A percentile compares a stretch with the other conserved stretches of the same genome.
Evolutionary conservation across 2,113 vertebrate genomes (phyloP).

Genomic region (Heterotilapia buettikoferi): DNA sequence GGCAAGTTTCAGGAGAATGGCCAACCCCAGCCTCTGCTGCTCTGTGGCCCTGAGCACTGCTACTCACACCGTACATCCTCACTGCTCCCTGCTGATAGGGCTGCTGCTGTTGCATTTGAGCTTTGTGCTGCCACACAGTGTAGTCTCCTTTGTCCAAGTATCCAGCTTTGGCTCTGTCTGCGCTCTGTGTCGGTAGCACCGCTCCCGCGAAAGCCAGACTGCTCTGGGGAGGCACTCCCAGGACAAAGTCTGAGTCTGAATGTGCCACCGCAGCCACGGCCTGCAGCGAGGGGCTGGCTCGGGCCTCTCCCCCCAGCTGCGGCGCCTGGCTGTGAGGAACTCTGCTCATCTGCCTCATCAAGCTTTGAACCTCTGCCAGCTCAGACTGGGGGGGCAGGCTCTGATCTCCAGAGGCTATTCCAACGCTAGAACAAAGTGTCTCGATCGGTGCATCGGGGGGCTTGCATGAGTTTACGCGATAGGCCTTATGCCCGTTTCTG

Average conservation of each 20-base stretch:
- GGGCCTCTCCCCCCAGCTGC: slow-evolving; percentile 71
- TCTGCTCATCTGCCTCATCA: slow-evolving; percentile 90
- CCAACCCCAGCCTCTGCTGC: slow-evolving; percentile 51
- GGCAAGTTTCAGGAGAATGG: slow-evolving; percentile 77
- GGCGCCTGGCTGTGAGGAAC: slow-evolving; percentile 68
- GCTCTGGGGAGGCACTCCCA: slow-evolving; percentile 68
- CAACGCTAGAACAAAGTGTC: slow-evolving; percentile 75
- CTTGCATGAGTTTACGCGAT: slow-evolving; percentile 74
- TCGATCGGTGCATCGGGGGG: slow-evolving; percentile 73
- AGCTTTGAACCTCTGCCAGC: slow-evolving; percentile 86
- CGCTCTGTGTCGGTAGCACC: slow-evolving; percentile 72
- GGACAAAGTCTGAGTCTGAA: slow-evolving; percentile 63
- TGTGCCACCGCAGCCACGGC: slow-evolving; percentile 64
- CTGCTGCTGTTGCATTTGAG: slow-evolving; percentile 75
- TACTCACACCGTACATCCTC: slow-evolving; percentile 71
- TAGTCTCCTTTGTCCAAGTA: slow-evolving; percentile 80
- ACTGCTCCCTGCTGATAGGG: slow-evolving; percentile 76
- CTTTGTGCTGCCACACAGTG: slow-evolving; percentile 77
- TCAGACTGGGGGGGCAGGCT: slow-evolving; percentile 76
- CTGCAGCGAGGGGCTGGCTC: slow-evolving; percentile 84
- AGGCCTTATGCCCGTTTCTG: slow-evolving; percentile 77
- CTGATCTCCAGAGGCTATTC: slow-evolving; percentile 74
- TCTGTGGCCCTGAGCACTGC: slow-evolving; percentile 59
- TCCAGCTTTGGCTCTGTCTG: slow-evolving; percentile 69
- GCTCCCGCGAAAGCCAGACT: slow-evolving; percentile 70